phyloP scores from a whole-genome alignment of 1,140 invertebrate species.

The Drosophila pectinifera region DNA sequence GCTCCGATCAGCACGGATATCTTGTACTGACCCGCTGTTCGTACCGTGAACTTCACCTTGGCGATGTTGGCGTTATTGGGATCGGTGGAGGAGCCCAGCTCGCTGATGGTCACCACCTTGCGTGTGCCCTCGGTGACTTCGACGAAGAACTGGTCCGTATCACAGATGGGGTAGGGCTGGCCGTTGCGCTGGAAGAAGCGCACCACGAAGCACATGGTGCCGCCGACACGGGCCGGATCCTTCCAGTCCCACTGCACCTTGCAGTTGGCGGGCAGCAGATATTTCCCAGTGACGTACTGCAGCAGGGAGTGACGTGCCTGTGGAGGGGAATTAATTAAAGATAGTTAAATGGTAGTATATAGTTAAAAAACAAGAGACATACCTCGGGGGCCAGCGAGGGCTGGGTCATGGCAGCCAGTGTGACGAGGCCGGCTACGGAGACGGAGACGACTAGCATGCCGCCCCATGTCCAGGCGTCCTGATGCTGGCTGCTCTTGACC shows the following conservation, averaged over 20 bases:
- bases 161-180: conserved; percentile 95
- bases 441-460: conserved; percentile 95
- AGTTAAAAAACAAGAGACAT: not conserved
- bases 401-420: conserved; percentile 94
- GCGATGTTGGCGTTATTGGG: conserved; percentile 93
- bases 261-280: conserved; percentile 94
- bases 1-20: conserved; percentile 92
- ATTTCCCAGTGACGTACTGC: conserved; percentile 96
- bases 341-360: too few relatives aligned
- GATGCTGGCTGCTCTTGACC: conserved; percentile 93
- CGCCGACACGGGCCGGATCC: conserved; percentile 94
- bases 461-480: conserved; percentile 95
- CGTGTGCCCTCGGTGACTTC: conserved; percentile 93
- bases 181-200: conserved; percentile 96
- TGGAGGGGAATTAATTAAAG: not conserved
- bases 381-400: conserved; percentile 91
- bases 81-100: conserved; percentile 94
- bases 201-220: conserved; percentile 95
- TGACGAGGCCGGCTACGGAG: conserved; percentile 93
- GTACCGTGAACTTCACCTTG: conserved; percentile 95
- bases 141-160: conserved; percentile 94
- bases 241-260: conserved; percentile 92
- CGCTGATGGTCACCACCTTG: conserved; percentile 93
- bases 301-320: conserved; percentile 93
- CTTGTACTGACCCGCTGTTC: conserved; percentile 94